phyloP scores from a whole-genome alignment of 2,113 vertebrate species.

The Scatophagus argus region DNA sequence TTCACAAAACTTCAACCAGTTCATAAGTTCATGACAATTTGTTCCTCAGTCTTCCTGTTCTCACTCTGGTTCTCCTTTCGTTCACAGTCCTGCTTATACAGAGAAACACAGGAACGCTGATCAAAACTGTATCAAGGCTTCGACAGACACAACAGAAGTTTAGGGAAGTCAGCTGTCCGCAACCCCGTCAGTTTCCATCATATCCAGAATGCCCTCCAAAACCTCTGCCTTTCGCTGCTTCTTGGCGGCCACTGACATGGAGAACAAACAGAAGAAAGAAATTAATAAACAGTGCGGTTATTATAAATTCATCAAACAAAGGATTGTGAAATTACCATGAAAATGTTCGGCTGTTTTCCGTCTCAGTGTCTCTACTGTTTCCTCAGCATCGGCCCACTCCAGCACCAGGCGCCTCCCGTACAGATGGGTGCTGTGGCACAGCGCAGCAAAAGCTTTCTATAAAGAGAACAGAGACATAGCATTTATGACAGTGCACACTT shows the following conservation, averaged over 20 bases:
- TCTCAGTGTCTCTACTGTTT: slow-evolving; percentile 90
- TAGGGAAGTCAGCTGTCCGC: slow-evolving; percentile 59
- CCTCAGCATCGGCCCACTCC: slow-evolving; percentile 95
- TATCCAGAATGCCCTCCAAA: slow-evolving; percentile 90
- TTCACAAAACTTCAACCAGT: neutral
- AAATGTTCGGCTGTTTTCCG: slow-evolving; percentile 92
- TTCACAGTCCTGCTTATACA: slow-evolving; percentile 1
- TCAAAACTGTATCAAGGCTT: neutral
- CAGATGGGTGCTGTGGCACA: slow-evolving; percentile 98
- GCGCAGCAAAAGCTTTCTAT: slow-evolving; percentile 92
- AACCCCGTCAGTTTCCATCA: slow-evolving; percentile 85
- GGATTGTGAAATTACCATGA: slow-evolving; percentile 84
- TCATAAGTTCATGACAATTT: neutral
- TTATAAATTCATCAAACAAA: neutral
- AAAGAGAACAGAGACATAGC: neutral
- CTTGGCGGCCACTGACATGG: slow-evolving; percentile 82
- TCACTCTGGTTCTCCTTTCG: neutral
- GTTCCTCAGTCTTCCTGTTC: no score
- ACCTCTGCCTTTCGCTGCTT: slow-evolving; percentile 85
- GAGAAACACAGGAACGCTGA: neutral
- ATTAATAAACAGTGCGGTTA: neutral
- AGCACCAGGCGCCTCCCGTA: slow-evolving; percentile 95
- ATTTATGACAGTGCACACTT: neutral
- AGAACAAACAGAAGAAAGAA: neutral
- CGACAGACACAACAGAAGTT: neutral